phyloP scores from a whole-genome alignment of 2,113 vertebrate species.

The Cryptoleucopteryx plumbea region DNA sequence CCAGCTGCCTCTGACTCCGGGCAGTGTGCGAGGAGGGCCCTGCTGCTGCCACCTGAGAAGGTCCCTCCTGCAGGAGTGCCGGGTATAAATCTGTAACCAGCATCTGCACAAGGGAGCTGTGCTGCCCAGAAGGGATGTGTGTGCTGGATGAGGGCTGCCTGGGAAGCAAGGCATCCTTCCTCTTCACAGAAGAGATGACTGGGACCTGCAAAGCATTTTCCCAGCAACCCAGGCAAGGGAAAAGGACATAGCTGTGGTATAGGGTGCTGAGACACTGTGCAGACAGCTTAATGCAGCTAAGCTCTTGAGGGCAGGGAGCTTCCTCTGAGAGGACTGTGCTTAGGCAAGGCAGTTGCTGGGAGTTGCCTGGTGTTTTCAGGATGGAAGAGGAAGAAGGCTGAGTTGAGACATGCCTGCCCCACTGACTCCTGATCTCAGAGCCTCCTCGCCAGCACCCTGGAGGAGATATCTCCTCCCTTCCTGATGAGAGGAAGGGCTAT shows the following conservation, averaged over 20 bases:
- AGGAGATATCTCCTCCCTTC: slow-evolving; percentile 26
- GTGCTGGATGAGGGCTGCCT: neutral
- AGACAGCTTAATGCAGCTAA: slow-evolving; percentile 7
- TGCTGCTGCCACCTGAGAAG: neutral
- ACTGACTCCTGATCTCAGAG: slow-evolving; percentile 12
- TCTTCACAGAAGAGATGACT: neutral
- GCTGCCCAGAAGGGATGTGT: neutral
- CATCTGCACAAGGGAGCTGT: neutral
- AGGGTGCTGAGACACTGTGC: slow-evolving; percentile 3
- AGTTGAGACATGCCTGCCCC: neutral
- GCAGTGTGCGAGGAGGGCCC: neutral
- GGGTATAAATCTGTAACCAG: neutral
- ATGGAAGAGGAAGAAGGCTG: slow-evolving; percentile 12
- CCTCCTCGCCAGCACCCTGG: neutral
- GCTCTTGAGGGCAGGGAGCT: slow-evolving; percentile 28
- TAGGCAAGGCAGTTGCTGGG: slow-evolving; percentile 34
- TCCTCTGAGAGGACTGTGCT: slow-evolving; percentile 26
- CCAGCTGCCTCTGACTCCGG: neutral
- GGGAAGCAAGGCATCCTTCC: neutral
- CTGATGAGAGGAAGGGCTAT: neutral
- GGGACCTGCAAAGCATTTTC: neutral
- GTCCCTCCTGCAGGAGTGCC: neutral
- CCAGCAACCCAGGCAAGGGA: neutral
- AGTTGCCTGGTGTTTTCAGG: slow-evolving; percentile 36
- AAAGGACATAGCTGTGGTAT: neutral